Percentiles rank a stretch among this genome's conserved stretches.
phyloP scores from a whole-genome alignment of 2,888 invertebrate genomes.

The Napeogenes inachia region DNA sequence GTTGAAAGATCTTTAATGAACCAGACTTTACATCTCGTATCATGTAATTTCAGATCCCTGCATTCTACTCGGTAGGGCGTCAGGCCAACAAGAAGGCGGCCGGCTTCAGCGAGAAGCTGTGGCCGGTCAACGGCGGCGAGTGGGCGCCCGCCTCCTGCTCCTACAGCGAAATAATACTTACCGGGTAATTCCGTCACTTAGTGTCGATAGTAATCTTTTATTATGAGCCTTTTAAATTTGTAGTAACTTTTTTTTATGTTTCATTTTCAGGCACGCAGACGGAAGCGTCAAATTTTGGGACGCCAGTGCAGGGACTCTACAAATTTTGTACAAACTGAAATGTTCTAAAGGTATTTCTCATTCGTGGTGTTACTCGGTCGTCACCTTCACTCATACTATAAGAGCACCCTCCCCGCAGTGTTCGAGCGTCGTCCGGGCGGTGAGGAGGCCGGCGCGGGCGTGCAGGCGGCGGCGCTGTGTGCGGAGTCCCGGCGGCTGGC shows the following conservation, averaged over 20 bases:
- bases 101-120: conserved; percentile 93
- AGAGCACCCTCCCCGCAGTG: conserved; percentile 38
- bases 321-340: conserved; percentile 98
- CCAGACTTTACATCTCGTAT: too few relatives aligned
- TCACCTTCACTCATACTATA: too few relatives aligned
- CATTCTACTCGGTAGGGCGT: conserved; percentile 96
- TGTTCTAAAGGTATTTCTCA: conserved; percentile 85
- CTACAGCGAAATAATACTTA: conserved; percentile 98
- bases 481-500: conserved; percentile 92
- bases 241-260: neutral
- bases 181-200: conserved; percentile 81
- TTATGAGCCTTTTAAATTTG: neutral
- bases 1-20: neutral
- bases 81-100: conserved; percentile 84
- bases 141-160: conserved; percentile 97
- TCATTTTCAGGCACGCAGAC: conserved; percentile 91
- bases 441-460: conserved; percentile 89
- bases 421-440: conserved; percentile 74
- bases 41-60: conserved; percentile 79
- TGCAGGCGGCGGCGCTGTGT: conserved; percentile 93
- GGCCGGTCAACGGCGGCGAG: conserved; percentile 98
- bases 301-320: conserved; percentile 95
- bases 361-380: too few relatives aligned
- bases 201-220: neutral
- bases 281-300: conserved; percentile 99